Base-by-base conservation (phyloP, 2,113 vertebrate genomes). In the Cyphomyrus plagiostoma region DNA sequence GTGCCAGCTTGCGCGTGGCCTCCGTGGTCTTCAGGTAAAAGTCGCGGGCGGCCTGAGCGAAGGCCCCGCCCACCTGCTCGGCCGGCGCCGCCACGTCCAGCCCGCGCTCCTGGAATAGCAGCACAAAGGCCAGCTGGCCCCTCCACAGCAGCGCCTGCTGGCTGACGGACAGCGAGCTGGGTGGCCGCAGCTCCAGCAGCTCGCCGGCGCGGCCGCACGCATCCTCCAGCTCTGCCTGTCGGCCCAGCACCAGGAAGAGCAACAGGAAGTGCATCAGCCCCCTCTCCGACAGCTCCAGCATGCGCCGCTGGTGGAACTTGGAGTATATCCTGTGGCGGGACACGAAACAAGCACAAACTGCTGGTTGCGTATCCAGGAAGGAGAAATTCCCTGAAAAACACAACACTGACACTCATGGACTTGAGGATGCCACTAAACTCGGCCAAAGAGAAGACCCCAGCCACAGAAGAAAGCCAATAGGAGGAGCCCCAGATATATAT, bases 301-400 rank as follows among this genome's bases (percentile, higher is more conserved):
- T 99, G 94, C 97, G 97, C 92, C 95, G 97, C 39, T 95, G 95
- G 92, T 98, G 98, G 90, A 99, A 99, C 92, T 98, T 99, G 30
- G 98, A 99, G 95, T 98, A 99, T 95, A 99, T 97, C 93, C 98
- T 99, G 91, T 35, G 92, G 91, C 86, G 90, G 1, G 52, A 35
- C 0, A 15, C 21, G 7, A 7, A 42, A 30, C 26, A 19, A 21
- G 46, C 26, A 26, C 26, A 26, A 80, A 39, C 35, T 19, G 1
- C 5, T 19, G 17, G 30, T 70, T 8, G 56, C 5, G 19, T 23
- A 2, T 23, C 6, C 56, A 23, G 10, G 66, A 70, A 30, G 26
- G 26, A 70, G 7, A 10, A 30, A 70, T 15, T 70, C 26, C 26
- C 9, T 35, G 66, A 30, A 30, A 35, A 30, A 30, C 66, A 70